A percentile compares a stretch with the other conserved stretches of the same genome.
Conservation (phyloP, 2,797 vertebrate species). For the Schizothorax lantsangensis region DNA sequence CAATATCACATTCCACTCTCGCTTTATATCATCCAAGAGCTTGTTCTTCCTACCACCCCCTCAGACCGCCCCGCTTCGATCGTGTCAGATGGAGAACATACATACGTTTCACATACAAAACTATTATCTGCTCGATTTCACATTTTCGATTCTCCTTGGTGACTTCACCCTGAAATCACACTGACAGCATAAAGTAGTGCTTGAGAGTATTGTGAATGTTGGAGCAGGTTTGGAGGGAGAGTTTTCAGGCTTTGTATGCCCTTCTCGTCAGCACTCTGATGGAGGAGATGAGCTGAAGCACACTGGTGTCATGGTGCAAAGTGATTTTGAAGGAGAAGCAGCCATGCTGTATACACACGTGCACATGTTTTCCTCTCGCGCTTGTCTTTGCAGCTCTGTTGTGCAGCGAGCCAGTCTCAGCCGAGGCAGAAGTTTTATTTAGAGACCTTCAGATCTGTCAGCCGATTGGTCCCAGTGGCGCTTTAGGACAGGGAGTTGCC, state of each 20-base stretch:
- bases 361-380: neutral
- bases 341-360: neutral
- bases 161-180: neutral
- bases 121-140: neutral
- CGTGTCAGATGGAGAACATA: neutral
- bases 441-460: conserved; percentile 47
- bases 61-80: neutral
- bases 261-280: neutral
- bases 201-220: neutral
- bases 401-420: neutral
- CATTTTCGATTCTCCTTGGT: neutral
- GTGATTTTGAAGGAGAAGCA: conserved; percentile 1
- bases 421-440: conserved; percentile 51
- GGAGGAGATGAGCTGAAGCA: conserved; percentile 11
- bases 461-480: conserved; percentile 35
- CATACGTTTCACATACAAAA: neutral
- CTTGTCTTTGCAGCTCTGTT: neutral
- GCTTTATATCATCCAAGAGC: neutral
- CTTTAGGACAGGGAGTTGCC: conserved; percentile 24
- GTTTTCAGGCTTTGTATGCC: neutral
- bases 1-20: neutral
- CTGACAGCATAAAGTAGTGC: neutral
- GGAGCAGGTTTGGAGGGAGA: neutral
- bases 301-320: neutral
- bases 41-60: neutral